These are phyloP conservation scores for Erpetoichthys calabaricus DNA, from an alignment of 2,797 vertebrate species.

Conservation along the genomic window DNA sequence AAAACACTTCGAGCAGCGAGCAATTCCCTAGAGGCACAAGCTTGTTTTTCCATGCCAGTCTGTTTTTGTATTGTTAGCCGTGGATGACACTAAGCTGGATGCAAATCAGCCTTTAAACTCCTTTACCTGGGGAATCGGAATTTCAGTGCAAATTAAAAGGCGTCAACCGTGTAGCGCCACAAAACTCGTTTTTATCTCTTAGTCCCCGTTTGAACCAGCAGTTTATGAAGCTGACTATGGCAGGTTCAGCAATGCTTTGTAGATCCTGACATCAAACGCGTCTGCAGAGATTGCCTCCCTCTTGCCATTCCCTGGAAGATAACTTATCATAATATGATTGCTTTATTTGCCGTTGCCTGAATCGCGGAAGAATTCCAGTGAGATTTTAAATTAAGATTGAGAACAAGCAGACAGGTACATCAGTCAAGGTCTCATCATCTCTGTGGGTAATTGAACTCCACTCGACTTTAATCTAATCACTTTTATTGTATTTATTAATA, in stretches of 20 bases:
- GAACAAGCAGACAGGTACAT: conserved; percentile 8
- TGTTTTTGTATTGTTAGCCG: too few relatives aligned
- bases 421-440: conserved; percentile 11
- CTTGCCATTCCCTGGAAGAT: conserved; percentile 2
- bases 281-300: not conserved
- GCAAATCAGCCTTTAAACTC: too few relatives aligned
- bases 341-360: conserved; percentile 1
- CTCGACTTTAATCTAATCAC: conserved; percentile 8
- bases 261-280: not conserved
- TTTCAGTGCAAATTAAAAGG: too few relatives aligned
- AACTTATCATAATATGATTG: conserved; percentile 5
- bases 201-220: too few relatives aligned
- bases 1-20: too few relatives aligned
- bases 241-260: not conserved
- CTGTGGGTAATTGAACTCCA: conserved; percentile 15
- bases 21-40: too few relatives aligned
- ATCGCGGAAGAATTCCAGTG: not conserved
- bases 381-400: conserved; percentile 26
- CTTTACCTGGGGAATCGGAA: too few relatives aligned
- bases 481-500: not conserved
- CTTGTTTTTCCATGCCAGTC: too few relatives aligned
- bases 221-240: not conserved
- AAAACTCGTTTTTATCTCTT: too few relatives aligned
- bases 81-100: too few relatives aligned
- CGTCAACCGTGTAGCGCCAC: too few relatives aligned